Percentiles rank a stretch among this genome's conserved stretches.
These are phyloP conservation scores for Grapholita molesta DNA, from an alignment of 1,140 invertebrate genomes.

Conservation along the genomic window DNA sequence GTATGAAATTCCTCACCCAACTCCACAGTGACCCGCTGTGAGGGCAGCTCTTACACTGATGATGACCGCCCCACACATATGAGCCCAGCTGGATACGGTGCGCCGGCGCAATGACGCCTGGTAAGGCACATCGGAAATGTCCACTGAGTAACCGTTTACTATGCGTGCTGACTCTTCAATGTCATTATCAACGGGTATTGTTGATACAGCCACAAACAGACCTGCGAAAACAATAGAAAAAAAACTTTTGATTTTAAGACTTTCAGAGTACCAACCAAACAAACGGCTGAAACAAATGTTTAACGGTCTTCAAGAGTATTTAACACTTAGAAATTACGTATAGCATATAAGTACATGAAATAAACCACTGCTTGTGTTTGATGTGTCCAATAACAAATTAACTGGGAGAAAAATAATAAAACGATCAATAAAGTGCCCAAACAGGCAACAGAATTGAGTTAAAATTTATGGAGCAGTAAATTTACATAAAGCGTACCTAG, in stretches of 20 bases:
- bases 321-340: no score
- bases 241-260: no score
- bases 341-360: no score
- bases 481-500: slow-evolving; percentile 18
- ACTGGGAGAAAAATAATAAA: no score
- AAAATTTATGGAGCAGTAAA: background rate
- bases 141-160: slow-evolving; percentile 57
- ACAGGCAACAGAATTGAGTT: no score
- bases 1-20: background rate
- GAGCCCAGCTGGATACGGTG: slow-evolving; percentile 45
- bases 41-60: slow-evolving; percentile 45
- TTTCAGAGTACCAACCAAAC: no score
- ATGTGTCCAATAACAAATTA: no score
- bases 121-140: slow-evolving; percentile 60
- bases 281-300: no score
- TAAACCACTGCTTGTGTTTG: no score
- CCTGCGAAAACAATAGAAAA: background rate
- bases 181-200: slow-evolving; percentile 20
- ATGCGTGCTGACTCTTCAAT: slow-evolving; percentile 42
- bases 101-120: slow-evolving; percentile 51
- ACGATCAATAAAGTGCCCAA: no score
- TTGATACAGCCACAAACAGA: background rate
- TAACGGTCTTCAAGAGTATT: no score
- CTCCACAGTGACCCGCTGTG: slow-evolving; percentile 63
- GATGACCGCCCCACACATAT: slow-evolving; percentile 59